Evolutionary conservation across 2,113 vertebrate genomes (phyloP), one percentile per base, ranked within the genome.

Genomic region (Cyphomyrus discorhynchus): DNA sequence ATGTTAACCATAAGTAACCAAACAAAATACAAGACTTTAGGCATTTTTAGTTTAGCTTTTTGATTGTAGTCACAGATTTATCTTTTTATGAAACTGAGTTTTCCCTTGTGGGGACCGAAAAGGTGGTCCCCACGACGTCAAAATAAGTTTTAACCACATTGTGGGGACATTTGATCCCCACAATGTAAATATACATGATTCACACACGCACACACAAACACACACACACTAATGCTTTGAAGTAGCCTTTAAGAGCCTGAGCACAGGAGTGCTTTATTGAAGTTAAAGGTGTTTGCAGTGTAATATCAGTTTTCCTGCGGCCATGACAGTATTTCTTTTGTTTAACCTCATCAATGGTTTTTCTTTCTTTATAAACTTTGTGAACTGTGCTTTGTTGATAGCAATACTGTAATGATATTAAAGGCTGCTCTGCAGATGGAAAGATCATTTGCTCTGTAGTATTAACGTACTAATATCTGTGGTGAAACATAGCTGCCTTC

Each of bases 211-310:
- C 53, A 89, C 66, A 6, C 35, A 47, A 8, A 8, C 21, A 58
- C 19, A 62, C 24, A 50, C 56, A 86, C 70, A 7, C 39, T 66
- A 42, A 35, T 80, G 86, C 62, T 87, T 62, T 35, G 47, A 77
- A 87, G 45, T 66, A 50, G 89, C 47, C 86, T 83, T 83, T 90
- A 47, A 86, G 46, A 83, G 45, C 50, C 6, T n/a, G 58, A 90
- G 49, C 9, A 56, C 80, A 82, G 35, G 10, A 31, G 39, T 24
- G 86, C 35, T 88, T 35, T 19, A 27, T 47, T 35, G 19, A 50
- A 77, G 46, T 2, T 27, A 62, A 31, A 58, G n/a, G 27, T 52
- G 27, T 53, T 88, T 82, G 50, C 66, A 53, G 80, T 27, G 35
- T 88, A 47, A 10, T 88, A 15, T 42, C 85, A 62, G 50, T 39